Conservation (phyloP, 2,113 vertebrate species). For the Gobiocypris rarus region DNA sequence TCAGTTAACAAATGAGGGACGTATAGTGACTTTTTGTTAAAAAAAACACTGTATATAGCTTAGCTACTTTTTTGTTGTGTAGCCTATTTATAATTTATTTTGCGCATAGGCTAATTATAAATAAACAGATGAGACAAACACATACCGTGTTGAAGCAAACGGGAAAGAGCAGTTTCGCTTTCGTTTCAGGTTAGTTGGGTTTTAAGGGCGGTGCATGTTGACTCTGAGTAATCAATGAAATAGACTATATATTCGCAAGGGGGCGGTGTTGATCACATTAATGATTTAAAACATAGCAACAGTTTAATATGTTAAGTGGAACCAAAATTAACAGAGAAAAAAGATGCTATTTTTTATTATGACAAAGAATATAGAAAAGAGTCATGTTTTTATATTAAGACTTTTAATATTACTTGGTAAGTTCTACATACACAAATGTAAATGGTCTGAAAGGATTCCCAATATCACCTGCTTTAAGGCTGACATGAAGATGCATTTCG, state of each 20-base stretch:
- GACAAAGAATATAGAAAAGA: no score
- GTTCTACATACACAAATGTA: no score
- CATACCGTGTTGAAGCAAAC: background rate
- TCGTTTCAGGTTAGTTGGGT: conserved; percentile 23
- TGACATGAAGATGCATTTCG: no score
- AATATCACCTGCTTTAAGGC: no score
- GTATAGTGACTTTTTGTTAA: background rate
- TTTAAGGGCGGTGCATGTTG: background rate
- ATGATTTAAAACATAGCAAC: background rate
- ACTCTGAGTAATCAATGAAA: no score
- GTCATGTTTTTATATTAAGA: no score
- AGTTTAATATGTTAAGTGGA: no score
- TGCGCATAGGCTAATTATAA: background rate
- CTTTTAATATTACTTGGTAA: no score
- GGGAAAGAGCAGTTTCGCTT: background rate
- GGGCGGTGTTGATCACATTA: background rate
- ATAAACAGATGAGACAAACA: background rate
- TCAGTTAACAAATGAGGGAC: background rate
- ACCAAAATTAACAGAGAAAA: no score
- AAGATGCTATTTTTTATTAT: no score
- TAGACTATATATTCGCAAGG: background rate
- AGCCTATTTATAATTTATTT: background rate
- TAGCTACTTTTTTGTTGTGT: background rate
- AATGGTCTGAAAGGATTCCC: no score
- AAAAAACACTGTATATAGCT: background rate